Percentiles rank a stretch among this genome's conserved stretches.
Evolutionary conservation across 2,113 vertebrate species (phyloP).

Genomic region (Hippotragus niger): DNA sequence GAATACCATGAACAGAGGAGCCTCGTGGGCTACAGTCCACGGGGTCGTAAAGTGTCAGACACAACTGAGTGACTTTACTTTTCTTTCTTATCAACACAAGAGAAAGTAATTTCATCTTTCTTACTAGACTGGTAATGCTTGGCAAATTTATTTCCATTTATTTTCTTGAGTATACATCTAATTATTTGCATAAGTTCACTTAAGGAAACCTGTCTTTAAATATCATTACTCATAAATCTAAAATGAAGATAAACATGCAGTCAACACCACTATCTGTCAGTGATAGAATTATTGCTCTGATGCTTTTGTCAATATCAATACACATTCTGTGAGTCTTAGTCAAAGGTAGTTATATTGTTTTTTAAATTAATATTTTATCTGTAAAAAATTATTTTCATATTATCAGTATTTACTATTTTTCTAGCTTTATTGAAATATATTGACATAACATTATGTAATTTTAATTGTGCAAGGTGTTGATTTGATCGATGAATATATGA

Average conservation of each 20-base stretch:
- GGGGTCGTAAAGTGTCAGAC: background rate
- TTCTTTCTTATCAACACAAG: background rate
- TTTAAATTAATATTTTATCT: background rate
- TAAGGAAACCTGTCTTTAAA: background rate
- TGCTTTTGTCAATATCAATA: background rate
- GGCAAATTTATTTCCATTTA: background rate
- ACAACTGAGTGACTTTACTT: background rate
- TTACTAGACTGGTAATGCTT: background rate
- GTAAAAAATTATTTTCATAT: background rate
- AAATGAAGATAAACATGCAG: background rate
- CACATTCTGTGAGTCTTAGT: background rate
- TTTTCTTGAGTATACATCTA: background rate
- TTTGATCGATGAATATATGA: background rate
- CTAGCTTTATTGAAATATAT: background rate
- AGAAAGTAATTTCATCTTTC: background rate
- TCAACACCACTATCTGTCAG: background rate
- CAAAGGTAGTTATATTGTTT: background rate
- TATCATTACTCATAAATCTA: background rate
- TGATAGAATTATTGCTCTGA: background rate
- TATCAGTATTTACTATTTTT: background rate
- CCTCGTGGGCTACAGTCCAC: background rate
- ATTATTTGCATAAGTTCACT: background rate
- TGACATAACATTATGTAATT: background rate
- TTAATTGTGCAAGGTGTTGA: background rate
- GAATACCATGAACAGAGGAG: background rate